Conservation (phyloP, 2,888 invertebrate species). For the Amphiduros pacificus region DNA sequence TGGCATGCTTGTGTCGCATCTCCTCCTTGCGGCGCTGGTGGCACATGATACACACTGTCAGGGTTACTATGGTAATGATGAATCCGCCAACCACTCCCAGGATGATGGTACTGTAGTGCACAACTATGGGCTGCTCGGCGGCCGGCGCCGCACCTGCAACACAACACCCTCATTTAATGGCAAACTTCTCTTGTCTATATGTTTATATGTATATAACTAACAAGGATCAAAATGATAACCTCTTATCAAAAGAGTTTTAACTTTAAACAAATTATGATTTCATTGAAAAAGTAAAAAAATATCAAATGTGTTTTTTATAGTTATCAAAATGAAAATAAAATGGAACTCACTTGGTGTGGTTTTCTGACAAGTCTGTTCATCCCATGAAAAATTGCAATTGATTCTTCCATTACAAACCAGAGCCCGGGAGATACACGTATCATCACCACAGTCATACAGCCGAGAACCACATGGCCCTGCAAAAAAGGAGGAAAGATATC, state of each 20-base stretch:
- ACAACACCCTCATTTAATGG: too few species aligned
- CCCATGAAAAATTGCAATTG: constrained; percentile 42
- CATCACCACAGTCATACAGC: constrained; percentile 32
- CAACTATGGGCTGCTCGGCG: constrained; percentile 13
- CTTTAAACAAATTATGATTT: too few species aligned
- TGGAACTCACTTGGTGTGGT: constrained; percentile 7
- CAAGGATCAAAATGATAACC: too few species aligned
- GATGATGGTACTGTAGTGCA: constrained; percentile 38
- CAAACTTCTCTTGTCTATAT: too few species aligned
- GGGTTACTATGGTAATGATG: constrained; percentile 39
- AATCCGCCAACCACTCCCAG: constrained; percentile 48
- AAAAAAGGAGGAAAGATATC: constrained; percentile 1
- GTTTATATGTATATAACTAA: too few species aligned
- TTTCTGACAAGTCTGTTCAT: constrained; percentile 10
- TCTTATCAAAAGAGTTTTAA: too few species aligned
- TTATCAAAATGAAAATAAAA: too few species aligned
- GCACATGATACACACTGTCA: constrained; percentile 43
- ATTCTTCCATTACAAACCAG: constrained; percentile 47
- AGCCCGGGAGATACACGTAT: constrained; percentile 33
- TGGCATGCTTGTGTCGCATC: constrained; percentile 11
- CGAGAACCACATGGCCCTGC: constrained; percentile 28
- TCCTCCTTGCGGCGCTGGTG: constrained; percentile 29
- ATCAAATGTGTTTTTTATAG: background rate
- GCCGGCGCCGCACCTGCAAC: constrained; percentile 27
- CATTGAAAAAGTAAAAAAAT: background rate